Percentiles rank a stretch among this genome's conserved stretches.
These are phyloP conservation scores for Neolamprologus modestus DNA, from an alignment of 2,113 vertebrate genomes.

Conservation along the genomic window DNA sequence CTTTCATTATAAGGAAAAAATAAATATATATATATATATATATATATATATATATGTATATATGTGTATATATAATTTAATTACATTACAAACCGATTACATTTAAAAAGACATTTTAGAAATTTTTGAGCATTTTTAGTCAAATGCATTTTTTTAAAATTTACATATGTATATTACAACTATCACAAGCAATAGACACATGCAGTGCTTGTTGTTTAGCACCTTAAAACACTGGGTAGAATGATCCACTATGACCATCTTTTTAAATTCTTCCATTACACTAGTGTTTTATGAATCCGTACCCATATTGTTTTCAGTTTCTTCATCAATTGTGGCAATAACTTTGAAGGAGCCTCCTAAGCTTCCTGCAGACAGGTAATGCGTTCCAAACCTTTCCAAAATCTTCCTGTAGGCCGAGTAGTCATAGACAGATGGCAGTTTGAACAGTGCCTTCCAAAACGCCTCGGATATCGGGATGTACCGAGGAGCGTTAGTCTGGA, in stretches of 20 bases:
- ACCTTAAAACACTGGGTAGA: background rate
- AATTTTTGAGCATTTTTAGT: background rate
- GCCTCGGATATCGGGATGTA: constrained; percentile 77
- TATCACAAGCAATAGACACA: background rate
- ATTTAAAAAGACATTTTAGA: background rate
- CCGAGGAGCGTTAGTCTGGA: constrained; percentile 77
- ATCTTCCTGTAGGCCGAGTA: constrained; percentile 73
- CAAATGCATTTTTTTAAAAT: fast-evolving
- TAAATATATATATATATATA: too few relatives aligned
- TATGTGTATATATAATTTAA: fast-evolving
- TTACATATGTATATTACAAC: background rate
- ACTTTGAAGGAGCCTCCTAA: constrained; percentile 80
- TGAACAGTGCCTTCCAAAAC: constrained; percentile 80
- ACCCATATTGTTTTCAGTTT: constrained; percentile 57
- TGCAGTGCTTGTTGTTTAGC: background rate
- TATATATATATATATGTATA: fast-evolving
- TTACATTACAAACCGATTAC: background rate
- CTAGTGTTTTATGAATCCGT: background rate
- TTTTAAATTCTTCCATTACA: background rate
- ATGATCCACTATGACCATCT: background rate
- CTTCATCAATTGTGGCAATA: constrained; percentile 66
- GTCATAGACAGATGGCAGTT: constrained; percentile 77
- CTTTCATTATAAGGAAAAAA: background rate
- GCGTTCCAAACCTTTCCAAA: constrained; percentile 80
- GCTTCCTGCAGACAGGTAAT: constrained; percentile 81